phyloP scores from a whole-genome alignment of 2,797 vertebrate species.

The Melanogrammus aeglefinus region DNA sequence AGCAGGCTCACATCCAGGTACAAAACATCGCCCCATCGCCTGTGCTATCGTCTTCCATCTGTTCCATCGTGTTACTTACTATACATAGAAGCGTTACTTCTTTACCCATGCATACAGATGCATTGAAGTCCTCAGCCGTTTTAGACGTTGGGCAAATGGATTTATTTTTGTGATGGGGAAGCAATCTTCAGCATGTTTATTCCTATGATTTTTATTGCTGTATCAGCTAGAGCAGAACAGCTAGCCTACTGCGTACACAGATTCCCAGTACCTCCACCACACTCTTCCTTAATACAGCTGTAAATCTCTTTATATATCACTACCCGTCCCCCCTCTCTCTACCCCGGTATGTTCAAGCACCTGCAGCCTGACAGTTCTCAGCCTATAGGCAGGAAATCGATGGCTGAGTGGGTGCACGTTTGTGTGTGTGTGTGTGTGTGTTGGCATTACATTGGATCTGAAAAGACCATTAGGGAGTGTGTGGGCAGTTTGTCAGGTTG shows the following conservation, averaged over 20 bases:
- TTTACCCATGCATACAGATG: not conserved
- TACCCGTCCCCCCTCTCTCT: constrained; percentile 15
- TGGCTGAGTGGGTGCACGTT: constrained; percentile 19
- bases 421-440: constrained; percentile 4
- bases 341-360: constrained; percentile 40
- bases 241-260: not conserved
- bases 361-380: constrained; percentile 53
- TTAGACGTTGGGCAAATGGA: constrained; percentile 13
- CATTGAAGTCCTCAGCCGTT: constrained; percentile 10
- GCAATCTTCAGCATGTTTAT: constrained; percentile 1
- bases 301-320: not conserved
- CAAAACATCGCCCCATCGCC: constrained; percentile 28
- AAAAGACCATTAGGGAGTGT: constrained; percentile 37
- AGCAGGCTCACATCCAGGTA: constrained; percentile 25
- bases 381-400: constrained; percentile 58
- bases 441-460: constrained; percentile 17
- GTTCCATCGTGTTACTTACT: not conserved
- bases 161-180: not conserved
- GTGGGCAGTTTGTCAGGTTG: constrained; percentile 56
- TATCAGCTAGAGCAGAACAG: constrained; percentile 21
- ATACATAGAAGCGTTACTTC: not conserved
- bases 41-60: not conserved
- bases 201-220: constrained; percentile 28
- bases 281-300: not conserved
- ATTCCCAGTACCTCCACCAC: not conserved